A percentile compares a stretch with the other conserved stretches of the same genome.
phyloP scores from a whole-genome alignment of 2,888 invertebrate genomes.

The Eutolmus rufibarbis region DNA sequence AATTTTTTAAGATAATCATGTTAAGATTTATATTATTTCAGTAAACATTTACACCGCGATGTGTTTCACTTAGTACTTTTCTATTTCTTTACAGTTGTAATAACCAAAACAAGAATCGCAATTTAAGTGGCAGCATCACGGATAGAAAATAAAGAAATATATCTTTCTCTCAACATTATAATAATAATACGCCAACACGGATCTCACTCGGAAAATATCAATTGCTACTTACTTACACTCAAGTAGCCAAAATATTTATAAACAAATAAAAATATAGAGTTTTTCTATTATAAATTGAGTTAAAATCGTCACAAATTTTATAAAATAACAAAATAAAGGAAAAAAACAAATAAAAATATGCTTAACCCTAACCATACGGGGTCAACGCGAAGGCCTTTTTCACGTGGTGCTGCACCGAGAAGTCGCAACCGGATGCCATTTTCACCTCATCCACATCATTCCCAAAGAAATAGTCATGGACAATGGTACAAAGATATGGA shows the following conservation, averaged over 20 bases:
- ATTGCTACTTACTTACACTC: constrained; percentile 9
- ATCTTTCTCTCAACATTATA: not conserved
- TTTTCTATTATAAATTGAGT: not conserved
- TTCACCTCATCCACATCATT: constrained; percentile 59
- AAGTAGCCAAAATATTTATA: not conserved
- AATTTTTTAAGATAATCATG: not conserved
- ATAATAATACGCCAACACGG: not conserved
- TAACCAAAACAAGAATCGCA: not conserved
- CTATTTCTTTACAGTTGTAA: constrained; percentile 15
- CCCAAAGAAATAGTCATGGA: constrained; percentile 53
- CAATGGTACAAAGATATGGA: constrained; percentile 55
- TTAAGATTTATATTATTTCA: not conserved
- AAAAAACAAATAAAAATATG: constrained; percentile 47
- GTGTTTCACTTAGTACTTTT: not conserved
- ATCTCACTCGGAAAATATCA: not conserved
- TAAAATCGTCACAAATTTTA: not conserved
- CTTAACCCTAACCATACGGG: constrained; percentile 60
- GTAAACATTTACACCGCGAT: not conserved
- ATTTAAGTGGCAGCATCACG: constrained; percentile 4
- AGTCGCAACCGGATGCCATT: constrained; percentile 60
- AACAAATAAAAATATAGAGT: not conserved
- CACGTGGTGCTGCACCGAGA: constrained; percentile 60
- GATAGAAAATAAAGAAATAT: not conserved
- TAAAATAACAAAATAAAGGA: not conserved
- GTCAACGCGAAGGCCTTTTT: constrained; percentile 60